Conservation (phyloP, 2,888 invertebrate species). For the Dysmachus trigonus region DNA sequence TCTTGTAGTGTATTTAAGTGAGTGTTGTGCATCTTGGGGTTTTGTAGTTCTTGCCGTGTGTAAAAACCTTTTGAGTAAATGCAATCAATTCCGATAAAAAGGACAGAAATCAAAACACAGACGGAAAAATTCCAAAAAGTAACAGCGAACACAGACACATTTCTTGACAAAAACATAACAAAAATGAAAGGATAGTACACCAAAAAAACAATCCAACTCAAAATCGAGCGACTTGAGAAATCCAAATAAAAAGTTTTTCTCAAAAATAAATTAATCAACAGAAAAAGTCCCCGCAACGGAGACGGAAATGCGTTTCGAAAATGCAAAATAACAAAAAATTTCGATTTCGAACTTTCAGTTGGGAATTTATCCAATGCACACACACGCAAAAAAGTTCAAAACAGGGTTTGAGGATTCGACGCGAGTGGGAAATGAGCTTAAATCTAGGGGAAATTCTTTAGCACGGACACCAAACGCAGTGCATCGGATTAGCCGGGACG, state of each 20-base stretch:
- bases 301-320: neutral
- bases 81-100: neutral
- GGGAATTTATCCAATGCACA: neutral
- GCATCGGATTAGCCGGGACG: neutral
- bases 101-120: neutral
- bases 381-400: neutral
- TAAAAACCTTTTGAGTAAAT: neutral
- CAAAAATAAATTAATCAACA: neutral
- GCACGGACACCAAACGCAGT: neutral
- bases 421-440: neutral
- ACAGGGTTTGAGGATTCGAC: neutral
- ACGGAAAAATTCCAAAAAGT: neutral
- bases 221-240: neutral
- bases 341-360: neutral
- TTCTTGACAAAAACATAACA: neutral
- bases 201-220: neutral
- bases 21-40: no score
- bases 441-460: neutral
- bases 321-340: neutral
- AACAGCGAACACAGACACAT: neutral
- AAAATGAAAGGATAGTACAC: neutral
- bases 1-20: no score
- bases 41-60: neutral
- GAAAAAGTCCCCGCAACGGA: neutral
- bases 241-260: neutral